Percentiles rank a stretch among this genome's conserved stretches.
Evolutionary conservation across 2,113 vertebrate genomes (phyloP).

Genomic region (Scolopax mira): DNA sequence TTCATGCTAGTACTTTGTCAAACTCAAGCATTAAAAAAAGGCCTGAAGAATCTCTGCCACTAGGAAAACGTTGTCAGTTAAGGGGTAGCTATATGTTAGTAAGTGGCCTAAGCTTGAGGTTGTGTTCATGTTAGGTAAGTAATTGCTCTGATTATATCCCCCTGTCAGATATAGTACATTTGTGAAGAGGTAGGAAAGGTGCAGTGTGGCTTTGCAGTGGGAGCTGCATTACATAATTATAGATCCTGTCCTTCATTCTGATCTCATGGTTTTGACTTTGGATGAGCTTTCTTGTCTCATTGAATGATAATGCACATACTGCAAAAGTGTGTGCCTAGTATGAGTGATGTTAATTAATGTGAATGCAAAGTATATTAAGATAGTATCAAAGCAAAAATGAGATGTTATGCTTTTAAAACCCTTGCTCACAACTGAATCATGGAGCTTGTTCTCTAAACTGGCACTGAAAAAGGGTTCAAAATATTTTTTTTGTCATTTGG

Average conservation of each 20-base stretch:
- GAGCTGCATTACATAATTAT: accelerated
- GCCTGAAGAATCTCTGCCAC: neutral
- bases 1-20: neutral
- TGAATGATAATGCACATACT: neutral
- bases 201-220: neutral
- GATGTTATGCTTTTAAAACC: neutral
- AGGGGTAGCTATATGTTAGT: neutral
- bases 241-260: neutral
- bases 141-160: neutral
- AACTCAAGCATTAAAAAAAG: neutral
- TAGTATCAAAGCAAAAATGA: neutral
- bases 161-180: neutral
- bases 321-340: neutral
- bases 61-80: neutral
- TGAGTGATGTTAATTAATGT: neutral
- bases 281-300: neutral
- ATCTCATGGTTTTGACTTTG: neutral
- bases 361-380: neutral
- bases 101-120: neutral
- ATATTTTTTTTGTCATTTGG: neutral
- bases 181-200: neutral
- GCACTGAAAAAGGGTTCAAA: neutral
- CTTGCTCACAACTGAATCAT: neutral
- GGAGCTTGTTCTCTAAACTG: neutral
- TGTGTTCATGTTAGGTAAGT: neutral